phyloP scores from a whole-genome alignment of 2,113 vertebrate genomes.

The Chionomys nivalis region DNA sequence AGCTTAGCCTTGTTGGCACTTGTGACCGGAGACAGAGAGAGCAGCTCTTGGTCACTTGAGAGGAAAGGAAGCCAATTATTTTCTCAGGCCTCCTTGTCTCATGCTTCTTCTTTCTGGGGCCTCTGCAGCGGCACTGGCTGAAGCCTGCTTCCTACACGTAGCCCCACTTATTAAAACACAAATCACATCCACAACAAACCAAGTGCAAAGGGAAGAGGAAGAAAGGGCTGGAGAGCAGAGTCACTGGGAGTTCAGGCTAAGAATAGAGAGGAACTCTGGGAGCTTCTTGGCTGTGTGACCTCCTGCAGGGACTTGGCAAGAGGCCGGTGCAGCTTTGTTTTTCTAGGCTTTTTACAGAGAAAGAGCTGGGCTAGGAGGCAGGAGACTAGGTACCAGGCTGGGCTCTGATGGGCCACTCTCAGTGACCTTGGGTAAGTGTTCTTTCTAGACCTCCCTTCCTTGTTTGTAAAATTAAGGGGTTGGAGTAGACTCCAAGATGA shows the following conservation, averaged over 20 bases:
- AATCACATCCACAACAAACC: slow-evolving; percentile 57
- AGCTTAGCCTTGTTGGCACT: background rate
- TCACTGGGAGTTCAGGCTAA: slow-evolving; percentile 87
- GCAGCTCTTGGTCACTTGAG: background rate
- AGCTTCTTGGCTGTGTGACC: slow-evolving; percentile 85
- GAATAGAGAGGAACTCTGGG: slow-evolving; percentile 85
- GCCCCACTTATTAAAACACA: slow-evolving; percentile 80
- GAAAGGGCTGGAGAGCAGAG: slow-evolving; percentile 72
- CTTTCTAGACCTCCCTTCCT: slow-evolving; percentile 17
- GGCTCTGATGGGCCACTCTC: background rate
- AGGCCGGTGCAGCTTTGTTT: slow-evolving; percentile 74
- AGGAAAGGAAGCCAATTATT: slow-evolving; percentile 81
- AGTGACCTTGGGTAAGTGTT: background rate
- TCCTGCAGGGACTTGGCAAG: slow-evolving; percentile 81
- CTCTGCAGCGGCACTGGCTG: slow-evolving; percentile 37
- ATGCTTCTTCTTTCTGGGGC: slow-evolving; percentile 72
- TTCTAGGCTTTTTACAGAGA: slow-evolving; percentile 67
- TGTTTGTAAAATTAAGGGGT: background rate
- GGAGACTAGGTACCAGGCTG: background rate
- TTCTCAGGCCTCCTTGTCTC: slow-evolving; percentile 76
- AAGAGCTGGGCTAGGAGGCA: background rate
- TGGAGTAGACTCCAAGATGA: background rate
- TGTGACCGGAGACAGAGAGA: slow-evolving; percentile 18
- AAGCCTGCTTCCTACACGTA: slow-evolving; percentile 82
- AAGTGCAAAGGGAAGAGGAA: slow-evolving; percentile 27